Evolutionary conservation across 2,113 vertebrate species (phyloP).

Genomic region (Macrotis lagotis): DNA sequence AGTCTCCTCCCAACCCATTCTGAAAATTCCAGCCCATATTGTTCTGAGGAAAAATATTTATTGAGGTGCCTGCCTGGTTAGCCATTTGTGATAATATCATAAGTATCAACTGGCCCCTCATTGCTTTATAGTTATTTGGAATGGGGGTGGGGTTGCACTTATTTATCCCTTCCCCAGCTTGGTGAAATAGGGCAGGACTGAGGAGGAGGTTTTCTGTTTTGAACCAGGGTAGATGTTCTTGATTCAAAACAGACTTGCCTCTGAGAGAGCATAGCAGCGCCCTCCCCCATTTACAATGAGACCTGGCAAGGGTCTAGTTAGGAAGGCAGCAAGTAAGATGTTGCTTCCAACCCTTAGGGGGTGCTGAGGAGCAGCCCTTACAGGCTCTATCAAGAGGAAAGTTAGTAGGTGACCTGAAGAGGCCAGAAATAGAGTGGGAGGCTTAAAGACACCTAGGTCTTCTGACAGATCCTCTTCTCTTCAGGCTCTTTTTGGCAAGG

Average conservation of each 20-base stretch:
- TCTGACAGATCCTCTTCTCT: background rate
- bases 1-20: background rate
- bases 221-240: background rate
- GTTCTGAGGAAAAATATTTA: background rate
- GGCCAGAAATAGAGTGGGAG: background rate
- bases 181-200: background rate
- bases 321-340: background rate
- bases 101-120: background rate
- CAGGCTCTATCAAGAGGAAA: background rate
- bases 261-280: background rate
- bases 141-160: background rate
- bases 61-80: background rate
- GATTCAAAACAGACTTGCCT: background rate
- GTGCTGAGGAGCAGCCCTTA: background rate
- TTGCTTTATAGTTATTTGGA: background rate
- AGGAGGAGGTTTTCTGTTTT: background rate
- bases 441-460: background rate
- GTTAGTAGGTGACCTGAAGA: background rate
- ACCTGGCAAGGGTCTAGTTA: background rate
- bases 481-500: background rate
- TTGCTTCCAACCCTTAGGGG: background rate
- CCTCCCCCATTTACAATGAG: background rate
- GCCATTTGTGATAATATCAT: background rate
- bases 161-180: background rate
- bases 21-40: constrained; percentile 3